Percentiles rank a stretch among this genome's conserved stretches.
Evolutionary conservation across 2,888 invertebrate genomes (phyloP).

Genomic region (Ornithoptera alexandrae): DNA sequence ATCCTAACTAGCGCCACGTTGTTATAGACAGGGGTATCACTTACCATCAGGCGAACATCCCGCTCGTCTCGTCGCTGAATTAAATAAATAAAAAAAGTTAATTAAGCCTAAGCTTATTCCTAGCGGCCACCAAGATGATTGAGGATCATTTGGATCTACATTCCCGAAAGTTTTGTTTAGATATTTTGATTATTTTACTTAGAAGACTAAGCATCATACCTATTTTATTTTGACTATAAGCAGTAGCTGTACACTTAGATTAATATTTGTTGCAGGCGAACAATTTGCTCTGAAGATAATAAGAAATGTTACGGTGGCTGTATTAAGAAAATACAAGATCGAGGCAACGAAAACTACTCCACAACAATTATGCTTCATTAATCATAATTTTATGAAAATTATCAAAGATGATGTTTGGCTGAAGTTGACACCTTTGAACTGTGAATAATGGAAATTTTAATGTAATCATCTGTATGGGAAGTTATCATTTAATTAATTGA

Average conservation of each 20-base stretch:
- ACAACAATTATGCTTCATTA: conserved; percentile 44
- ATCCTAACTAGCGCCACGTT: no score
- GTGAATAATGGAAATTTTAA: neutral
- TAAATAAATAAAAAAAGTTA: no score
- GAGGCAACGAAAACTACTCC: conserved; percentile 54
- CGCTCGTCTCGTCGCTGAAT: no score
- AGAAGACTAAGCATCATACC: no score
- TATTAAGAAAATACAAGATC: conserved; percentile 54
- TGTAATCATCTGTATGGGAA: neutral
- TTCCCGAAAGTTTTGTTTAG: no score
- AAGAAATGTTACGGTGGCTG: conserved; percentile 43
- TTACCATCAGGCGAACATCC: no score
- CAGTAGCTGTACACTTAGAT: neutral
- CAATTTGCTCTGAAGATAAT: conserved; percentile 57
- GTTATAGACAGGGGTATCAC: no score
- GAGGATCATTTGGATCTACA: no score
- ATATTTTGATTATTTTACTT: no score
- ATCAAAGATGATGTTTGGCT: conserved; percentile 60
- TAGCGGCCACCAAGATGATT: no score
- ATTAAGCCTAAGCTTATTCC: no score
- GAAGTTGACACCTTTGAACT: conserved; percentile 45
- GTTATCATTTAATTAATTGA: no score
- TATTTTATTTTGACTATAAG: neutral
- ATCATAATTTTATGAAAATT: conserved; percentile 60
- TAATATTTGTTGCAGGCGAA: conserved; percentile 56